phyloP scores from a whole-genome alignment of 2,797 vertebrate genomes.

The Rhinella marina region DNA sequence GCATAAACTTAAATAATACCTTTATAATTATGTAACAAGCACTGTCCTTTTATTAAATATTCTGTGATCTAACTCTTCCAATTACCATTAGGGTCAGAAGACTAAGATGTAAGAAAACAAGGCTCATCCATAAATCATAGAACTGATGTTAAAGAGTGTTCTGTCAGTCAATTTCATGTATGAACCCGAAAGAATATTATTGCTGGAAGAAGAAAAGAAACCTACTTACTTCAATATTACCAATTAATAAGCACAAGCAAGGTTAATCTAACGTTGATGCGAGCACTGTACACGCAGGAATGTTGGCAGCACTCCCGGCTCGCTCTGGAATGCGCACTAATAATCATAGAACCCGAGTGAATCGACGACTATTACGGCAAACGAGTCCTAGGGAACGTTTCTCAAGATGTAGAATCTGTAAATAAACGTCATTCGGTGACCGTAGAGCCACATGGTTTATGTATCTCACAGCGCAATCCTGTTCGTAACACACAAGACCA shows the following conservation, averaged over 20 bases:
- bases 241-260: too few species aligned
- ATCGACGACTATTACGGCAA: constrained; percentile 31
- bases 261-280: constrained; percentile 51
- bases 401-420: constrained; percentile 49
- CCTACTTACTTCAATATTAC: constrained; percentile 36
- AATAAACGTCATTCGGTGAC: constrained; percentile 46
- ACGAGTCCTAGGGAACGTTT: constrained; percentile 39
- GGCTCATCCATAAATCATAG: too few species aligned
- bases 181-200: too few species aligned
- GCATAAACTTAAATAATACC: too few species aligned
- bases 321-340: constrained; percentile 50
- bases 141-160: too few species aligned
- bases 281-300: constrained; percentile 20
- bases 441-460: background rate
- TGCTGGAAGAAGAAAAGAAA: constrained; percentile 41
- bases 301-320: constrained; percentile 55
- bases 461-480: background rate
- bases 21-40: background rate
- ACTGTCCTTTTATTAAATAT: constrained; percentile 6
- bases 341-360: constrained; percentile 47
- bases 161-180: constrained; percentile 30
- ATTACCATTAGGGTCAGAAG: constrained; percentile 23
- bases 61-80: background rate
- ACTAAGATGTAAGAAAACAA: constrained; percentile 17
- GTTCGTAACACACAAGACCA: background rate